These are phyloP conservation scores for Spodoptera litura DNA, from an alignment of 1,140 invertebrate genomes.

Conservation along the genomic window DNA sequence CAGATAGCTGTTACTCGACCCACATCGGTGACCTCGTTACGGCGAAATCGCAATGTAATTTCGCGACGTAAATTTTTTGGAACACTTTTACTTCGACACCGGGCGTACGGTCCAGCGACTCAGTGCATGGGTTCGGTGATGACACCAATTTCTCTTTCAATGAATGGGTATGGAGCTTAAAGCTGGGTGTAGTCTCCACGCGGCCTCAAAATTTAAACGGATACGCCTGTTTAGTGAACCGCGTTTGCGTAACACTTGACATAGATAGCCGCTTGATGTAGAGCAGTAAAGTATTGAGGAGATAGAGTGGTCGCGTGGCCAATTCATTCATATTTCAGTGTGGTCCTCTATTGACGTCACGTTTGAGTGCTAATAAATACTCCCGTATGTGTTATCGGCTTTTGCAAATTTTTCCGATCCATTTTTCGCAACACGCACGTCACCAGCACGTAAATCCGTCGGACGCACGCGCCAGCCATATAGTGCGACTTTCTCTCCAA, in stretches of 20 bases:
- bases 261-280: constrained; percentile 34
- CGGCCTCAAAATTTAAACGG: constrained; percentile 34
- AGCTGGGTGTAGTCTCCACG: constrained; percentile 35
- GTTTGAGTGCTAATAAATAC: constrained; percentile 8
- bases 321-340: constrained; percentile 32
- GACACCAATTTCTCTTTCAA: constrained; percentile 85
- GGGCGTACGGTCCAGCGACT: constrained; percentile 63
- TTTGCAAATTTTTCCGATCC: constrained; percentile 51
- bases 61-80: constrained; percentile 84
- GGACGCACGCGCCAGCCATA: constrained; percentile 52
- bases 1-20: constrained; percentile 83
- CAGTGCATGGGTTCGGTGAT: constrained; percentile 71
- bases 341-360: constrained; percentile 24
- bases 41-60: constrained; percentile 85
- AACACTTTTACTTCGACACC: constrained; percentile 85
- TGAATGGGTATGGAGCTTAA: constrained; percentile 58
- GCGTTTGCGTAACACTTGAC: constrained; percentile 46
- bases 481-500: constrained; percentile 62
- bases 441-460: constrained; percentile 59
- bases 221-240: constrained; percentile 18
- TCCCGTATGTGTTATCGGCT: constrained; percentile 47
- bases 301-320: neutral
- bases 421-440: constrained; percentile 61
- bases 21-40: constrained; percentile 81
- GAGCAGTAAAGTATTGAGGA: constrained; percentile 21